Percentiles rank a stretch among this genome's conserved stretches.
phyloP scores from a whole-genome alignment of 2,113 vertebrate species.

The Anthoscopus minutus region DNA sequence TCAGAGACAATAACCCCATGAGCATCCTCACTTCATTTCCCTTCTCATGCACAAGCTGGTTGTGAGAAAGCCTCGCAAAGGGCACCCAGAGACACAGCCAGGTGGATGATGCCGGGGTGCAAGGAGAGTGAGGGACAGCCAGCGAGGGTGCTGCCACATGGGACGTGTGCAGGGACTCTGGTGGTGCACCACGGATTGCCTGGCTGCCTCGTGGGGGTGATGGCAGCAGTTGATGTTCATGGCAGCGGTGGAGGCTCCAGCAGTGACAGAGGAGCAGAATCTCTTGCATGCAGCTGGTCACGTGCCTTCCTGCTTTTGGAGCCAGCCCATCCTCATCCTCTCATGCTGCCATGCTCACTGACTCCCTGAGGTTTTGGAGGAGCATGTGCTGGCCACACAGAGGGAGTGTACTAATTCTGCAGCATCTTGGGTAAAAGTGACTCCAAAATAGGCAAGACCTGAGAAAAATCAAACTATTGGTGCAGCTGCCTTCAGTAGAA shows the following conservation, averaged over 20 bases:
- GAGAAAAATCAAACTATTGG: neutral
- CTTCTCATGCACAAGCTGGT: neutral
- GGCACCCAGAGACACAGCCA: neutral
- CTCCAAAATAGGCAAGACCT: neutral
- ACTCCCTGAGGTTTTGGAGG: neutral
- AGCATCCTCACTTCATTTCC: neutral
- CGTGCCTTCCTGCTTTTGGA: neutral
- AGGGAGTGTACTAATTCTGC: neutral
- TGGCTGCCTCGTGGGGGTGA: rapidly evolving
- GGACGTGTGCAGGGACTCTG: rapidly evolving
- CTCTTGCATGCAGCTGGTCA: neutral
- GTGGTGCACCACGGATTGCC: too few relatives aligned
- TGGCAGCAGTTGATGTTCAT: neutral
- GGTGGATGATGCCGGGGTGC: neutral
- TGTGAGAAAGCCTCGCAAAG: neutral
- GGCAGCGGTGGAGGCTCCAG: neutral
- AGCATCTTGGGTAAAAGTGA: neutral
- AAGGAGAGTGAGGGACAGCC: neutral
- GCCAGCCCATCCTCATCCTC: neutral
- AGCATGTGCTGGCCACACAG: rapidly evolving
- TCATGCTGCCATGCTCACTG: rapidly evolving
- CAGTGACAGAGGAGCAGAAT: neutral
- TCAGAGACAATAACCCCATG: neutral
- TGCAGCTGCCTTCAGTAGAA: neutral
- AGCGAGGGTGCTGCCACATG: neutral